Percentiles rank a stretch among this genome's conserved stretches.
phyloP scores from a whole-genome alignment of 2,888 invertebrate species.

The Atherix ibis region DNA sequence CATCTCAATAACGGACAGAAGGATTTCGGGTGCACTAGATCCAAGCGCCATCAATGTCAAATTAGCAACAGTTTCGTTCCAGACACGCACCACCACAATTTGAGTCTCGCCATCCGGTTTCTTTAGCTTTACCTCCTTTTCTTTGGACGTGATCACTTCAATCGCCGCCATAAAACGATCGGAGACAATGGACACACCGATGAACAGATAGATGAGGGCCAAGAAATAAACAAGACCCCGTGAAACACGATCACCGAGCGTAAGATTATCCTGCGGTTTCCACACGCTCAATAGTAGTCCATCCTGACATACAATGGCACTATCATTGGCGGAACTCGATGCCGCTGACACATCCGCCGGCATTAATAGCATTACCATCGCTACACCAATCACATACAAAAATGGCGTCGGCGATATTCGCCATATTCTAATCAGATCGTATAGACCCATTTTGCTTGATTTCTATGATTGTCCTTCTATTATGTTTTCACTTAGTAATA shows the following conservation, averaged over 20 bases:
- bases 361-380: background rate
- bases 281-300: slow-evolving; percentile 83
- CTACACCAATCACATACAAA: no score
- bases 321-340: background rate
- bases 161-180: slow-evolving; percentile 99
- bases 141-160: slow-evolving; percentile 96
- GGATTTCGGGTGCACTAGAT: slow-evolving; percentile 95
- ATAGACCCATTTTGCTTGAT: no score
- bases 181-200: slow-evolving; percentile 96
- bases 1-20: slow-evolving; percentile 95
- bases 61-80: slow-evolving; percentile 99
- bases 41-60: slow-evolving; percentile 97
- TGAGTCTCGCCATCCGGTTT: slow-evolving; percentile 76
- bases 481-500: no score
- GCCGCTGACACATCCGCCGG: background rate
- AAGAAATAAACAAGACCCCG: slow-evolving; percentile 86
- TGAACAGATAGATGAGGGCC: slow-evolving; percentile 82
- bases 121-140: slow-evolving; percentile 84
- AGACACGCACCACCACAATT: slow-evolving; percentile 82
- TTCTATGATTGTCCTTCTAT: no score
- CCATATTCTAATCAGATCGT: no score
- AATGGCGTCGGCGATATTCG: no score
- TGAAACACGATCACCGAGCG: slow-evolving; percentile 58
- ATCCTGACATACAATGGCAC: slow-evolving; percentile 43
- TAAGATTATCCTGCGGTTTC: slow-evolving; percentile 65